phyloP scores from a whole-genome alignment of 2,888 invertebrate genomes.

The Ophion costatus region DNA sequence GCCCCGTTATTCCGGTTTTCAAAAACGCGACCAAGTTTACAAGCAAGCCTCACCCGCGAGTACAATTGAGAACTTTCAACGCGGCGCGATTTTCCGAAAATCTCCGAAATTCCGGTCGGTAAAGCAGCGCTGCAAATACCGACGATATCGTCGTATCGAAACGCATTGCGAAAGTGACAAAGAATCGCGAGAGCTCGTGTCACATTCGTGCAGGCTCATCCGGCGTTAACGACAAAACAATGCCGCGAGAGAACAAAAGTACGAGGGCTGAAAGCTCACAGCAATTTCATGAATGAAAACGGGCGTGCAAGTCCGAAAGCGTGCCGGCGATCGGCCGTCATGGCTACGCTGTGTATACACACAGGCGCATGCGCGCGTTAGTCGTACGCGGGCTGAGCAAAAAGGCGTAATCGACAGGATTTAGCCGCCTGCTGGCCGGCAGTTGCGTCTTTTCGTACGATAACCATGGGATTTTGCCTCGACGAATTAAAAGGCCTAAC shows the following conservation, averaged over 20 bases:
- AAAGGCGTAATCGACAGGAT: neutral
- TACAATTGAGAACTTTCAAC: neutral
- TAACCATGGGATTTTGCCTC: neutral
- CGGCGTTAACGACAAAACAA: constrained; percentile 29
- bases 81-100: neutral
- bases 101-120: constrained; percentile 43
- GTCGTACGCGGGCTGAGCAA: neutral
- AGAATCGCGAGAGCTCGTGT: neutral
- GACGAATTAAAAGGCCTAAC: neutral
- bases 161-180: constrained; percentile 1
- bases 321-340: constrained; percentile 68
- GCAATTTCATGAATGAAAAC: constrained; percentile 61
- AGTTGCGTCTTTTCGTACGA: neutral
- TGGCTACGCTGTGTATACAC: constrained; percentile 53
- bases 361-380: neutral
- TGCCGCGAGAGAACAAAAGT: constrained; percentile 31
- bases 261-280: neutral
- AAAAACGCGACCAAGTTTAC: no score
- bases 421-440: neutral
- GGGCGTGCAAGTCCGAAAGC: constrained; percentile 60
- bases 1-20: no score
- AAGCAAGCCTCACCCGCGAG: no score
- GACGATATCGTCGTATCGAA: neutral
- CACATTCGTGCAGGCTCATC: neutral
- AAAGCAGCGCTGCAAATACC: constrained; percentile 25